phyloP scores from a whole-genome alignment of 2,113 vertebrate genomes.

The Rousettus leschenaultii region DNA sequence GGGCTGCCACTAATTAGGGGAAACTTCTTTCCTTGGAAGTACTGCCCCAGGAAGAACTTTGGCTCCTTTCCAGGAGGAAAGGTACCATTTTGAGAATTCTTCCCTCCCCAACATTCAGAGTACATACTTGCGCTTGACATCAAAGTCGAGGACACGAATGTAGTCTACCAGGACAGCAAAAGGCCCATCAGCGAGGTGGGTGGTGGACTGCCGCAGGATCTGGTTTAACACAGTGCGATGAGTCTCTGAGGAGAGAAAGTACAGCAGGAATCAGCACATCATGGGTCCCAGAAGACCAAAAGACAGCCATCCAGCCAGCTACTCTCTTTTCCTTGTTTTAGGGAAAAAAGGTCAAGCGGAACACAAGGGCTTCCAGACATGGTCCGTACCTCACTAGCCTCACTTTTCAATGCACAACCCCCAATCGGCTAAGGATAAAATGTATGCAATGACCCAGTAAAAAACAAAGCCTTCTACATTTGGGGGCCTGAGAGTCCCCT shows the following conservation, averaged over 20 bases:
- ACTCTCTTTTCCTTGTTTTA: neutral
- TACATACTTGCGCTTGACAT: constrained; percentile 95
- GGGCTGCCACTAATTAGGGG: neutral
- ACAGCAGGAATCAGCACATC: neutral
- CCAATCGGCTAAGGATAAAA: neutral
- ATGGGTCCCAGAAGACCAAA: neutral
- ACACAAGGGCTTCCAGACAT: neutral
- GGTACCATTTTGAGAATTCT: neutral
- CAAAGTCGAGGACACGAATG: constrained; percentile 95
- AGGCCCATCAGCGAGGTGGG: constrained; percentile 94
- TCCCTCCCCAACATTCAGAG: neutral
- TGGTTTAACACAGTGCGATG: constrained; percentile 97
- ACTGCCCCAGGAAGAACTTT: neutral
- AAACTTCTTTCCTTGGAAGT: neutral
- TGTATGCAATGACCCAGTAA: neutral
- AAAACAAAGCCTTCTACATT: neutral
- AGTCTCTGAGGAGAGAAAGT: constrained; percentile 84
- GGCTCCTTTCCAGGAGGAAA: neutral
- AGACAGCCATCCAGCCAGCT: neutral
- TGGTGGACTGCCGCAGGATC: constrained; percentile 95
- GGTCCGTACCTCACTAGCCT: neutral
- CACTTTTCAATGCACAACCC: neutral
- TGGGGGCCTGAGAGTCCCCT: neutral
- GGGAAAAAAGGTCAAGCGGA: neutral
- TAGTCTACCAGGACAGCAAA: constrained; percentile 97